Evolutionary conservation across 2,888 invertebrate species (phyloP).

Genomic region (Carterocephalus palaemon): DNA sequence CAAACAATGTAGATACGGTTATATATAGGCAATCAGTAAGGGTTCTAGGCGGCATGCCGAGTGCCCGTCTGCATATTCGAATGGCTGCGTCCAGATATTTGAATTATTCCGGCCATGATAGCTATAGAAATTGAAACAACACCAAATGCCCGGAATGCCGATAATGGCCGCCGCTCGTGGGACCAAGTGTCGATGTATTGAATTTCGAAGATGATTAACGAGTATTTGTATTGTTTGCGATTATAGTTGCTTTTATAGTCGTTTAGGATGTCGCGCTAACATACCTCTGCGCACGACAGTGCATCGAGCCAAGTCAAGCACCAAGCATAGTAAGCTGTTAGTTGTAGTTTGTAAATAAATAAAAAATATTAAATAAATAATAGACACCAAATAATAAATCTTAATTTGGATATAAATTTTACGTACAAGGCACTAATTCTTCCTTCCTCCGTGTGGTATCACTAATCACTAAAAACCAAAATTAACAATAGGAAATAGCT

Average conservation of each 20-base stretch:
- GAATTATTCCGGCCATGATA: slow-evolving; percentile 51
- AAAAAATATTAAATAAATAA: too few species aligned
- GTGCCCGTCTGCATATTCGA: slow-evolving; percentile 65
- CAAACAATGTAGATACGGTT: slow-evolving; percentile 36
- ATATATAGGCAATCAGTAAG: slow-evolving; percentile 37
- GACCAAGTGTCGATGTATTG: slow-evolving; percentile 71
- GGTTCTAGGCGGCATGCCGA: slow-evolving; percentile 47
- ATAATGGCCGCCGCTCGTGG: slow-evolving; percentile 46
- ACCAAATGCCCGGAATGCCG: slow-evolving; percentile 63
- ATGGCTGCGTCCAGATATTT: slow-evolving; percentile 64
- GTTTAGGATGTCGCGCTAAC: slow-evolving; percentile 56
- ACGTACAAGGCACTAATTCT: too few species aligned
- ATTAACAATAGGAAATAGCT: too few species aligned
- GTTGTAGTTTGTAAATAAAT: too few species aligned
- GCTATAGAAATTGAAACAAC: slow-evolving; percentile 63
- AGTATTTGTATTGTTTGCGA: slow-evolving; percentile 24
- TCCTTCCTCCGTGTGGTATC: too few species aligned
- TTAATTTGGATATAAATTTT: too few species aligned
- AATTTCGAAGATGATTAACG: slow-evolving; percentile 76
- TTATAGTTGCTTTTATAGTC: not conserved
- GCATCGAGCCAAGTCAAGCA: too few species aligned
- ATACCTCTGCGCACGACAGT: too few species aligned
- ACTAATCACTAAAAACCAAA: too few species aligned
- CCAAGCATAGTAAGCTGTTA: too few species aligned
- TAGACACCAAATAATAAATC: too few species aligned